A percentile compares a stretch with the other conserved stretches of the same genome.
phyloP scores from a whole-genome alignment of 2,888 invertebrate genomes.

The Spodoptera picta region DNA sequence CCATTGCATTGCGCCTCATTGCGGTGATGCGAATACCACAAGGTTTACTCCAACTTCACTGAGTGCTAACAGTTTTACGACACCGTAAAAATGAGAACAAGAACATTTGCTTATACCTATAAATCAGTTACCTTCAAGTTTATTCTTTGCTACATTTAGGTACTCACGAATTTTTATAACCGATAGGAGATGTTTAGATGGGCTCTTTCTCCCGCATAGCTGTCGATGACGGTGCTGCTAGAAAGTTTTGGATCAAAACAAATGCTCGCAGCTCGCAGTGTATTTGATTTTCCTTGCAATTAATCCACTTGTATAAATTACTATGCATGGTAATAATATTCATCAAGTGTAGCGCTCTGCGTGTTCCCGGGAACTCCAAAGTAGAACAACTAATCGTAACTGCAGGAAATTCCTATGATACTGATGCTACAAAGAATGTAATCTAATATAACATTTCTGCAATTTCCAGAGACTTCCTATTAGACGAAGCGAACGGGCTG shows the following conservation, averaged over 20 bases:
- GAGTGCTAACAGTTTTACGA: slow-evolving; percentile 49
- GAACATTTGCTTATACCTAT: slow-evolving; percentile 33
- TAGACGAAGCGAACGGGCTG: slow-evolving; percentile 99
- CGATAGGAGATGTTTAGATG: too few relatives aligned
- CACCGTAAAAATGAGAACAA: slow-evolving; percentile 47
- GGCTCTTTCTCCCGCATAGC: too few relatives aligned
- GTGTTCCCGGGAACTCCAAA: too few relatives aligned
- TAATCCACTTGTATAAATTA: too few relatives aligned
- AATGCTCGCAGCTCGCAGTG: too few relatives aligned
- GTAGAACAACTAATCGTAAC: too few relatives aligned
- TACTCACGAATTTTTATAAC: background rate
- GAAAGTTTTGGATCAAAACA: too few relatives aligned
- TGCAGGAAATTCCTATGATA: too few relatives aligned
- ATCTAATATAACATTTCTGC: slow-evolving; percentile 17
- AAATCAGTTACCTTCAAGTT: slow-evolving; percentile 43
- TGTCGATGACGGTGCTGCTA: too few relatives aligned
- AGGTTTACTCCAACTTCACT: slow-evolving; percentile 42
- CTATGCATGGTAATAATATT: too few relatives aligned
- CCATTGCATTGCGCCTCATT: slow-evolving; percentile 6
- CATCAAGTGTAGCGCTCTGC: too few relatives aligned
- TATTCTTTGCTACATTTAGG: slow-evolving; percentile 5
- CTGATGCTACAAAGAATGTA: background rate
- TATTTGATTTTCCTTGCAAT: too few relatives aligned
- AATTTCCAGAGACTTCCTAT: slow-evolving; percentile 95
- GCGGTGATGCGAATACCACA: slow-evolving; percentile 47